These are phyloP conservation scores for Clangula hyemalis DNA, from an alignment of 2,797 vertebrate species.

Conservation along the genomic window DNA sequence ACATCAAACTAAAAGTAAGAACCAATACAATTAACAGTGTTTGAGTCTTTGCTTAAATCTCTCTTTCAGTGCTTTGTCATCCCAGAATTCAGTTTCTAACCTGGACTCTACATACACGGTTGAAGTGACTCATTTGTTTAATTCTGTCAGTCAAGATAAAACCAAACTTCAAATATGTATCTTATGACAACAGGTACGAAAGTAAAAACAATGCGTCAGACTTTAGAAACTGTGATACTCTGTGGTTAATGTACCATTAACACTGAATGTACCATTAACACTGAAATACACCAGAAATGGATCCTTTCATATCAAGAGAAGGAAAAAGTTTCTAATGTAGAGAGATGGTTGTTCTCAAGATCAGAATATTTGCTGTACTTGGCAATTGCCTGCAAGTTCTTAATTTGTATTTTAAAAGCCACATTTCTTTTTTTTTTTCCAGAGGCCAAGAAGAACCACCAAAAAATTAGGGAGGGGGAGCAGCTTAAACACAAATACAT, in stretches of 20 bases:
- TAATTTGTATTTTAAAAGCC: conserved; percentile 24
- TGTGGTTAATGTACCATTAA: neutral
- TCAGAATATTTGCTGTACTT: conserved; percentile 23
- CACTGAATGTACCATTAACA: neutral
- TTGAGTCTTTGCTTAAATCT: neutral
- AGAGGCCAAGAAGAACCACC: neutral
- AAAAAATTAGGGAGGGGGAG: neutral
- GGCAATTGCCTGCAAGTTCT: conserved; percentile 8
- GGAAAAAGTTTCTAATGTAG: neutral
- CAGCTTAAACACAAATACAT: conserved; percentile 19
- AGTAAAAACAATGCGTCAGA: neutral
- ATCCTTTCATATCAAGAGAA: neutral
- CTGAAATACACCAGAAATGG: neutral
- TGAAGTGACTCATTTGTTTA: neutral
- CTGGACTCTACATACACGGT: neutral
- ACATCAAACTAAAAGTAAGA: conserved; percentile 27
- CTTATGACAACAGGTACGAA: neutral
- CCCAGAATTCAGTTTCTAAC: neutral
- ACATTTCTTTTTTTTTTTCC: conserved; percentile 43
- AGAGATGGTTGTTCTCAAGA: neutral
- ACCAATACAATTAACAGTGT: conserved; percentile 8
- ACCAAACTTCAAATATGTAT: neutral
- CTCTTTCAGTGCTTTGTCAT: neutral
- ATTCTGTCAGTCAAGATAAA: neutral
- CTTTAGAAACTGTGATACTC: neutral